phyloP scores from a whole-genome alignment of 2,113 vertebrate genomes.

The Solea senegalensis region DNA sequence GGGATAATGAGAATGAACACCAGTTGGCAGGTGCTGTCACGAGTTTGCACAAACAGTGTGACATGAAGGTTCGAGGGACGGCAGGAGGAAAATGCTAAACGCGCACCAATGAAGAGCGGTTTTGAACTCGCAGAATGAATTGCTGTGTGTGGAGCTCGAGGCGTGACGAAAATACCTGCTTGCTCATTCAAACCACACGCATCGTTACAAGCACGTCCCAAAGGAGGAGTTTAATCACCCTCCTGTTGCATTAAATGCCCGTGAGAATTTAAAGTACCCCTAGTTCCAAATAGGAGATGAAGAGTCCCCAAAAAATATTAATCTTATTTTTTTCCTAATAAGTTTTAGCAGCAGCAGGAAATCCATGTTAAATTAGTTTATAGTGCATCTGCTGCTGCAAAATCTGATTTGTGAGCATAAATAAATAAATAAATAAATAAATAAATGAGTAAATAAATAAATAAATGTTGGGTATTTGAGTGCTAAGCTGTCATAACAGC shows the following conservation, averaged over 20 bases:
- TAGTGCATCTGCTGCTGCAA: background rate
- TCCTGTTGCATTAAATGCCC: no score
- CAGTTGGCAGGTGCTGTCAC: slow-evolving; percentile 29
- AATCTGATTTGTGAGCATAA: background rate
- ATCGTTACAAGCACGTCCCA: slow-evolving; percentile 8
- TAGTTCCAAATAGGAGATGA: no score
- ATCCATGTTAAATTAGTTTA: background rate
- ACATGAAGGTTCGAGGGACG: slow-evolving; percentile 24
- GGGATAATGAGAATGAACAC: slow-evolving; percentile 50
- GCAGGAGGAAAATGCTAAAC: slow-evolving; percentile 18
- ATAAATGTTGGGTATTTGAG: background rate
- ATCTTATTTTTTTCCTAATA: no score
- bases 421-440: no score
- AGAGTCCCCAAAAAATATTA: no score
- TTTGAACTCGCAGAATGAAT: slow-evolving; percentile 20
- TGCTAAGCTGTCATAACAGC: background rate
- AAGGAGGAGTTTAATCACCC: background rate
- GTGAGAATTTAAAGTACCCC: no score
- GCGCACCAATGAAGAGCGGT: background rate
- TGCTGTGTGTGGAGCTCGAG: slow-evolving; percentile 4
- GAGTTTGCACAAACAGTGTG: slow-evolving; percentile 14
- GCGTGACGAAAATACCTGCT: slow-evolving; percentile 25
- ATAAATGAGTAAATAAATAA: no score
- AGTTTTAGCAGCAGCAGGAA: background rate
- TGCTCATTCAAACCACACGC: slow-evolving; percentile 12